Base-by-base conservation (phyloP, 2,888 invertebrate species). In the Heliconius erato region DNA sequence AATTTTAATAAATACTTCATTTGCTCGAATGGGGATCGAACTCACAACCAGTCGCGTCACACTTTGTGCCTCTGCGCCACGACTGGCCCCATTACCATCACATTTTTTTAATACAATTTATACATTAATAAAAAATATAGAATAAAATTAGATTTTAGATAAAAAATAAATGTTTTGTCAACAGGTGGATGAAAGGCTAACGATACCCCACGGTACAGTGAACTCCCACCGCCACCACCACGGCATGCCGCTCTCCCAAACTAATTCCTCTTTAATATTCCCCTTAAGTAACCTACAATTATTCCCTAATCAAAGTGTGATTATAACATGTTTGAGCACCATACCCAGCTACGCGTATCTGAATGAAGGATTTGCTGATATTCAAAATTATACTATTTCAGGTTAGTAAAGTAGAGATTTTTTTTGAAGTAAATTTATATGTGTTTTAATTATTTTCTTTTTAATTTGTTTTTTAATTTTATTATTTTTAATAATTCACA, bases 261-360 rank as follows among this genome's bases (percentile, higher is more conserved):
- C 95, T 79, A 94, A 92, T 87, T 94, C 95, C 11, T 95, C 95
- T 3, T 95, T 98, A 81, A 97, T 97, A 86, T 97, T 98, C 89
- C 97, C 98, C 84, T 96, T 98, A 85, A 96, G 97, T 3, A 97
- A 97, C 86, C 95, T 98, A 84, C 97, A 98, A 90, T 96, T 97
- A 83, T 97, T 96, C 77, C 97, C 96, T 78, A 97, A 97, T 90
- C 97, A 97, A 81, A 96, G 97, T 69, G 96, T 98, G 86, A 97
- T 97, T 87, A 96, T 98, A 88, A 98, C 97, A 85, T 98, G 98
- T 90, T 94, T 98, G 86, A 97, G 98, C 87, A 98, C 98, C 81
- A 98, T 98, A 89, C 98, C 98, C 0, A 97, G 97, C 87, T 97
- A 97, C 87, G 97, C 97, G 3, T 97, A 96, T 80, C 93, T 96